Evolutionary conservation across 2,888 invertebrate genomes (phyloP).

Genomic region (Fragum whitleyi): DNA sequence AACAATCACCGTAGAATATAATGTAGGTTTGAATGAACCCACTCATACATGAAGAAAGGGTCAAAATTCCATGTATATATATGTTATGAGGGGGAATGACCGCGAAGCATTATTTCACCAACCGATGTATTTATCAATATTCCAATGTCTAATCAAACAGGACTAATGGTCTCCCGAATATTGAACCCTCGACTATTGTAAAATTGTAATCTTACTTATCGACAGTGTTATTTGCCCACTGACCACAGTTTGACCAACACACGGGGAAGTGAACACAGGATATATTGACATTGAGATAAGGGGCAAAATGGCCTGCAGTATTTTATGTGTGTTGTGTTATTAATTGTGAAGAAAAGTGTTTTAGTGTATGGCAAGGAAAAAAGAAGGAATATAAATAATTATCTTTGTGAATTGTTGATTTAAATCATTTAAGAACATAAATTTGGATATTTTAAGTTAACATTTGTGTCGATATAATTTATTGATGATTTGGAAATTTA

Average conservation of each 20-base stretch:
- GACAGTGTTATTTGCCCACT: not conserved
- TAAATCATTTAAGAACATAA: no score
- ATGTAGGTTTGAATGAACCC: no score
- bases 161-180: conserved; percentile 3
- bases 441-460: no score
- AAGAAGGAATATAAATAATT: no score
- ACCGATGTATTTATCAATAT: not conserved
- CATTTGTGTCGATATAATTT: no score
- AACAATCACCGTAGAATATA: no score
- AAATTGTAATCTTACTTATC: conserved; percentile 10
- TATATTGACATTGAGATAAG: conserved; percentile 10
- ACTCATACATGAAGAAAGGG: not conserved
- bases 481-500: no score
- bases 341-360: not conserved
- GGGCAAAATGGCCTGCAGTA: not conserved
- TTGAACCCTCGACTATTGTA: conserved; percentile 2
- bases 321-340: not conserved
- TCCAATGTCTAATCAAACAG: not conserved
- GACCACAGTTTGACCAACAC: not conserved
- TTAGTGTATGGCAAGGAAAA: not conserved
- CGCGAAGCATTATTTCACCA: not conserved
- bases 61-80: not conserved
- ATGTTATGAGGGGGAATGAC: not conserved
- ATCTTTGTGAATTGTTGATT: no score
- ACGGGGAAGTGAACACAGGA: not conserved